These are phyloP conservation scores for Cossypha heuglini DNA, from an alignment of 2,797 vertebrate genomes.

Conservation along the genomic window DNA sequence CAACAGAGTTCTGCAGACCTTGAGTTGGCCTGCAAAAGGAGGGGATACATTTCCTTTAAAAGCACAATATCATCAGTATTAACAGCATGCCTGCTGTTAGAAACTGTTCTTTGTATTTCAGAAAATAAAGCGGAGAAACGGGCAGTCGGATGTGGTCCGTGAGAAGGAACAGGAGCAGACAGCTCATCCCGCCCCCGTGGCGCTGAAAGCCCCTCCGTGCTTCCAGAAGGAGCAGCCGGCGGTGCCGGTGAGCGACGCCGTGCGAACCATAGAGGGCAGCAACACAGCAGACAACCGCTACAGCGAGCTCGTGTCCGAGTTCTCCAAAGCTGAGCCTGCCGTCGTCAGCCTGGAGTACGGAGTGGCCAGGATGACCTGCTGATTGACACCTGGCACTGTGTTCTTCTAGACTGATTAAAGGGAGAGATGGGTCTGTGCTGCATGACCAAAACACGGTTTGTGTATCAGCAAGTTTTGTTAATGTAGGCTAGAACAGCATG, in stretches of 20 bases:
- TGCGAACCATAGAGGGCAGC: constrained; percentile 94
- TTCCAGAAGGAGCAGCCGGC: constrained; percentile 83
- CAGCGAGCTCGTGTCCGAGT: constrained; percentile 75
- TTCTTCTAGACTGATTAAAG: not conserved
- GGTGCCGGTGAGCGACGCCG: constrained; percentile 63
- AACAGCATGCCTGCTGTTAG: not conserved
- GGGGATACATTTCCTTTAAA: not conserved
- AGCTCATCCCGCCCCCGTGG: constrained; percentile 75
- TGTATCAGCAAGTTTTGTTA: constrained; percentile 16
- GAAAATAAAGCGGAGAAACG: constrained; percentile 83
- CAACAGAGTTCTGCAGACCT: not conserved
- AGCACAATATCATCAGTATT: not conserved
- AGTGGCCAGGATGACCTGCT: constrained; percentile 96
- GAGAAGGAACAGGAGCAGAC: constrained; percentile 74
- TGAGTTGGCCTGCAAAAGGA: not conserved
- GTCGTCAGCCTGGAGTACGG: constrained; percentile 93
- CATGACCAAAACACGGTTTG: constrained; percentile 39
- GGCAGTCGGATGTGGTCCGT: constrained; percentile 69
- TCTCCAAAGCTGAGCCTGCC: constrained; percentile 87
- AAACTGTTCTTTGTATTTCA: constrained; percentile 63
- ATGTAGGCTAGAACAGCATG: constrained; percentile 45
- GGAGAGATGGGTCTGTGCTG: constrained; percentile 3
- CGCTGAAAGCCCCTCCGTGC: constrained; percentile 80
- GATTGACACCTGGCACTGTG: constrained; percentile 22
- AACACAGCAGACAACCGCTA: constrained; percentile 89